Evolutionary conservation across 2,113 vertebrate genomes (phyloP), one percentile per base, ranked within the genome.

Genomic region (Taurulus bubalis): DNA sequence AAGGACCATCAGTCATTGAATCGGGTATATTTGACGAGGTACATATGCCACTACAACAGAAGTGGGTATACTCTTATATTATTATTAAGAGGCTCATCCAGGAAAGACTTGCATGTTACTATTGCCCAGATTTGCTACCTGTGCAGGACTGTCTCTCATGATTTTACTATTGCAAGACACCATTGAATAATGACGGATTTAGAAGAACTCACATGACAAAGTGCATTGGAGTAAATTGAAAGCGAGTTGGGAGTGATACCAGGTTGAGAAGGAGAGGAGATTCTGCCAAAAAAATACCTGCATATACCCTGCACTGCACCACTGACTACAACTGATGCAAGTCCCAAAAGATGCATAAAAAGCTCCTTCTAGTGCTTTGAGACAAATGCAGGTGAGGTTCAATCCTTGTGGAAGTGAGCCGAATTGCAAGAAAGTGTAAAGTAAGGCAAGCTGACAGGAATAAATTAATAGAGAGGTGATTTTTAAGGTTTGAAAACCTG

Each of bases 401-500:
- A 10, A 55, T 64, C 56, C 22, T 59, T 11, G 22, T 42, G 30
- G 24, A 71, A 62, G 28, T n/a, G 22, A 68, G 51, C 18, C 7
- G 22, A 30, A 47, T 16, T 32, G 30, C 28, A 36, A 26, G 49
- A 66, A 65, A 72, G 34, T 72, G 71, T 38, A 78, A 69, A 20
- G 55, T 16, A 79, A 69, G 36, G 32, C 16, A 36, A 20, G 14
- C 53, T 70, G 68, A 60, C 53, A 56, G 58, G 6, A 49, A 30
- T 53, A 38, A 78, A 87, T 59, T 5, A 71, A 64, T 14, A 49
- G 6, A 15, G 42, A 45, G 58, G 60, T 20, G 28, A 49, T 75
- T 16, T 82, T 71, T 71, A 18, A n/a, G 38, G 56, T 26, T 26
- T 56, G 63, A 30, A 79, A 79, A 82, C 28, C 20, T 63, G 76